Evolutionary conservation across 2,888 invertebrate species (phyloP).

Genomic region (Tetrapedia diversipes): DNA sequence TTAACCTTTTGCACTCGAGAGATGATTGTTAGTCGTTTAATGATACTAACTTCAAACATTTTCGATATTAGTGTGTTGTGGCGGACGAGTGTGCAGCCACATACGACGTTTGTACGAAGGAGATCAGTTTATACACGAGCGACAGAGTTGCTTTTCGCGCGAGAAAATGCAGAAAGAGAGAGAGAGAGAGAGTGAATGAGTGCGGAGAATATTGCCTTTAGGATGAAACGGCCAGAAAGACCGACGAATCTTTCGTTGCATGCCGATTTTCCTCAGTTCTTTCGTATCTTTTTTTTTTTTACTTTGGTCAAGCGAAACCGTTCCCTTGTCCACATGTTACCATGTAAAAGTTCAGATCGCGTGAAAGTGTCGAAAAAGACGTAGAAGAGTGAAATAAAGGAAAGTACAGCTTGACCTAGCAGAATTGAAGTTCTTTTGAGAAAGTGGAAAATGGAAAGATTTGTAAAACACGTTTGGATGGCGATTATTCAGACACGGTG

Average conservation of each 20-base stretch:
- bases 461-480: too few relatives aligned
- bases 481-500: too few relatives aligned
- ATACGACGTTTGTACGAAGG: constrained; percentile 33
- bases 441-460: too few relatives aligned
- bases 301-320: not conserved
- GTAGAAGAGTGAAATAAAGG: not conserved
- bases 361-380: not conserved
- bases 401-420: not conserved
- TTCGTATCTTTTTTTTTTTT: not conserved
- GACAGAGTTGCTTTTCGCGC: constrained; percentile 20
- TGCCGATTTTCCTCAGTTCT: constrained; percentile 26
- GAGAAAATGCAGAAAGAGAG: too few relatives aligned
- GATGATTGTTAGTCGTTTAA: too few relatives aligned
- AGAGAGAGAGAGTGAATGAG: too few relatives aligned
- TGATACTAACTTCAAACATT: too few relatives aligned
- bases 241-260: constrained; percentile 7
- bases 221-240: not conserved
- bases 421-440: too few relatives aligned
- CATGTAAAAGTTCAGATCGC: not conserved
- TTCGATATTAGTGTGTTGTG: too few relatives aligned
- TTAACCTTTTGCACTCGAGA: too few relatives aligned
- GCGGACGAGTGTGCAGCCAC: too few relatives aligned
- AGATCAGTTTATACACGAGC: constrained; percentile 40
- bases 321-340: not conserved
- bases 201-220: constrained; percentile 8